These are phyloP conservation scores for Hexactinellida sp. DNA, from an alignment of 37 sponge, comb jelly and placozoan genomes.

Conservation along the genomic window DNA sequence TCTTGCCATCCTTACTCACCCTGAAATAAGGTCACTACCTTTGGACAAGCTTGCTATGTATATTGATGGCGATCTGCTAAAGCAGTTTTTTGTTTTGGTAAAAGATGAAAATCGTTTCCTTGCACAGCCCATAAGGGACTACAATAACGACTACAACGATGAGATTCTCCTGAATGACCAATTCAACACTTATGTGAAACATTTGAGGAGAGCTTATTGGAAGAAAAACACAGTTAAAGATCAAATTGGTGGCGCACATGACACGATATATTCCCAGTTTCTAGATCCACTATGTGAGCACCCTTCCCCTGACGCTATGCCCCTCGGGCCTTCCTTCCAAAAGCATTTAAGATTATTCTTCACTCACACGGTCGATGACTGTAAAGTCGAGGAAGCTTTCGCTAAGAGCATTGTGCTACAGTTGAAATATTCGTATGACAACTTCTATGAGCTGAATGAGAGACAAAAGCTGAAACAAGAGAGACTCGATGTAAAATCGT, in stretches of 20 bases:
- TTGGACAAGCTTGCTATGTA: background rate
- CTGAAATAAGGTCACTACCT: background rate
- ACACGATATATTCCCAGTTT: background rate
- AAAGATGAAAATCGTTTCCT: background rate
- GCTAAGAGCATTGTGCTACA: background rate
- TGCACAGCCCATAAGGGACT: background rate
- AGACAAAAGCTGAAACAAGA: background rate
- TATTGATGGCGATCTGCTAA: background rate
- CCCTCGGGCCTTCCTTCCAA: constrained; percentile 2
- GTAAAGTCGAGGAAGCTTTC: background rate
- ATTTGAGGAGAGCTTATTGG: constrained; percentile 12
- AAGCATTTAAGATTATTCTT: constrained; percentile 9
- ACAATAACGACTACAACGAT: background rate
- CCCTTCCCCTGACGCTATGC: background rate
- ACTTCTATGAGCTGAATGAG: background rate
- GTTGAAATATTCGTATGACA: background rate
- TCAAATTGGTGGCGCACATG: background rate
- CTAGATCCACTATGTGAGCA: background rate
- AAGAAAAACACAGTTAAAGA: background rate
- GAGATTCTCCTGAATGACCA: background rate
- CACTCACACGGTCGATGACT: background rate
- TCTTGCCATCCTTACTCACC: background rate
- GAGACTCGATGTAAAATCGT: background rate
- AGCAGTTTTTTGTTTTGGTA: background rate
- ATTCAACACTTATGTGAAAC: background rate